Base-by-base conservation (phyloP, 1,140 invertebrate species). In the Andrena cerasifolii region DNA sequence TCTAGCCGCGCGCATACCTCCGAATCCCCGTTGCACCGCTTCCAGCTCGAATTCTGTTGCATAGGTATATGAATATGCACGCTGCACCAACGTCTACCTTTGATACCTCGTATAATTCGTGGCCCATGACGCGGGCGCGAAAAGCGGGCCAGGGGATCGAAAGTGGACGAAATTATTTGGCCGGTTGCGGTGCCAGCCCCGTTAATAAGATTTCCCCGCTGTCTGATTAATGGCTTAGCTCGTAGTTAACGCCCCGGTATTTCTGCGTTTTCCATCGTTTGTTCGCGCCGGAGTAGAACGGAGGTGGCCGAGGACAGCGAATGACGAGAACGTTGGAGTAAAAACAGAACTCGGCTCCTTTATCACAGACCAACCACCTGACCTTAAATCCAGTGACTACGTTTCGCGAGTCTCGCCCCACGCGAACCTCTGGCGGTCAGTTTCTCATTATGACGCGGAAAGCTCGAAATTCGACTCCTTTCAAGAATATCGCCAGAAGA, bases 21-120 rank as follows among this genome's bases (percentile, higher is more conserved):
- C 53, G 59, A 24, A 24, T 54, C 62, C 16, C 67, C 53, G 36
- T 72, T 40, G 51, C 59, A 14, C 36, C 45, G 58, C 26, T 8
- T 16, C 59, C 53, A 47, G 6, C 53, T 56, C 72, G 43, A 68
- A 59, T 68, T 45, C 73, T 49, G 28, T 68, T 68, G 73, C 73
- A 68, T 68, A n/a, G n/a, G n/a, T n/a, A 68, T 68, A 76, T 76
- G 73, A 76, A 76, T 76, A 76, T 76, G 73, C 73, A 68, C 66
- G 49, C 33, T 47, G 28, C 31, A 66, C 47, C 62, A 59, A 51
- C 70, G n/a, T 59, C 70, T 28, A 26, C 61, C 81, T 78, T 78
- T 71, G 73, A 76, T 21, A 43, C 24, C 73, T 4, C 18, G 73
- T 31, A 47, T 58, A 76, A 68, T 68, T 49, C 18, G 36, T 7